Conservation (phyloP, 2,797 vertebrate species). For the Ceyx erithaca region DNA sequence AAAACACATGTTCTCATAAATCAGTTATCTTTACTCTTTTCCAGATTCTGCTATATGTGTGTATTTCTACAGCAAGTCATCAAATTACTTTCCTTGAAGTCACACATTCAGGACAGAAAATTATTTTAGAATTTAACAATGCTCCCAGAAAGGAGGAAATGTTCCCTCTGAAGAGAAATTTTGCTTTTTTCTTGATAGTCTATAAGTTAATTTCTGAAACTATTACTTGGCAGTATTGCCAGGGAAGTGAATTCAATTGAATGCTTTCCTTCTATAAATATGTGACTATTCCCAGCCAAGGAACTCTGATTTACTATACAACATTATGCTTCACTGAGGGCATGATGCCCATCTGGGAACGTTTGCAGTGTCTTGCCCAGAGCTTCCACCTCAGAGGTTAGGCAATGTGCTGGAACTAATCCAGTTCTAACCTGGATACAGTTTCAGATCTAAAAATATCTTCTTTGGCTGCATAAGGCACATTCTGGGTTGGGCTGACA, state of each 20-base stretch:
- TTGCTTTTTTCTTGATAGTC: background rate
- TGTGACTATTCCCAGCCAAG: background rate
- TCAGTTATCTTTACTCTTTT: background rate
- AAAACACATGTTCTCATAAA: background rate
- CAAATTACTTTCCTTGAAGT: background rate
- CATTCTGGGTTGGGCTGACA: background rate
- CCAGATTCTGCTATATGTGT: background rate
- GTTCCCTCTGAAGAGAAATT: background rate
- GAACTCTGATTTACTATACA: background rate
- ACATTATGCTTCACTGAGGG: background rate
- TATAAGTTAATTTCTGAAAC: background rate
- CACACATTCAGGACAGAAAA: background rate
- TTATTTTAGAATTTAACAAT: background rate
- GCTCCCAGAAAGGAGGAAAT: background rate
- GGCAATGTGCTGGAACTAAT: slow-evolving; percentile 58
- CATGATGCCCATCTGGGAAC: slow-evolving; percentile 30
- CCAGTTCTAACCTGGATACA: slow-evolving; percentile 39
- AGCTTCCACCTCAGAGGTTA: slow-evolving; percentile 42
- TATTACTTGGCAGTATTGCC: background rate
- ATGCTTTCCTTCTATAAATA: background rate
- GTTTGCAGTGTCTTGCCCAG: background rate
- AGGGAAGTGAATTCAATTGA: background rate
- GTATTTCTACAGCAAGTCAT: background rate
- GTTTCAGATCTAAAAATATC: slow-evolving; percentile 60
- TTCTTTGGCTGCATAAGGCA: background rate